These are phyloP conservation scores for Cephalopholis sonnerati DNA, from an alignment of 2,113 vertebrate genomes.

Conservation along the genomic window DNA sequence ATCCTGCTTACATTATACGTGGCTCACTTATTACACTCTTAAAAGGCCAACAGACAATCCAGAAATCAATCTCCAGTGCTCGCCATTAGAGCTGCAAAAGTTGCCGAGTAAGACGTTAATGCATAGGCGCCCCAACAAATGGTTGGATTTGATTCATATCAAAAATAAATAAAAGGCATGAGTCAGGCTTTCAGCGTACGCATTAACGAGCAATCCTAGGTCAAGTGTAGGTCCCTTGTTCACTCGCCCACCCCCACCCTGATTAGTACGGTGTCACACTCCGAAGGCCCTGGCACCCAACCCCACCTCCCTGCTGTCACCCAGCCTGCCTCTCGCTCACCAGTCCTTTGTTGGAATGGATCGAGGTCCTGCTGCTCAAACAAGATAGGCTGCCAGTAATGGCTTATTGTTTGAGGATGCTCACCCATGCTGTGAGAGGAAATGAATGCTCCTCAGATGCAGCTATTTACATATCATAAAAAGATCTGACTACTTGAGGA, in stretches of 20 bases:
- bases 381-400: constrained; percentile 59
- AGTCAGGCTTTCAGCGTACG: not conserved
- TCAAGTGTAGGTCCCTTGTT: constrained; percentile 31
- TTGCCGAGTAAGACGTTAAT: not conserved
- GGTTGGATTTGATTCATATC: not conserved
- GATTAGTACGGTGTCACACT: constrained; percentile 45
- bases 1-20: not conserved
- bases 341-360: constrained; percentile 42
- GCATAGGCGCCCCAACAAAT: not conserved
- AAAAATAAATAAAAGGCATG: not conserved
- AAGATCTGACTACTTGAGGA: constrained; percentile 14
- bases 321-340: constrained; percentile 35
- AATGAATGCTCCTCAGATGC: constrained; percentile 50
- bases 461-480: constrained; percentile 50
- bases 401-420: constrained; percentile 64
- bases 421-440: constrained; percentile 55
- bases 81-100: not conserved
- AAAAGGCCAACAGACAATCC: not conserved
- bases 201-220: constrained; percentile 10
- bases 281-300: constrained; percentile 35
- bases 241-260: constrained; percentile 5
- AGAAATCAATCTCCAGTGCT: not conserved
- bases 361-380: constrained; percentile 59
- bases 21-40: not conserved
- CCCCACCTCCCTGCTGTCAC: constrained; percentile 30